Conservation (phyloP, 1,140 invertebrate species). For the Drosophila subobscura region DNA sequence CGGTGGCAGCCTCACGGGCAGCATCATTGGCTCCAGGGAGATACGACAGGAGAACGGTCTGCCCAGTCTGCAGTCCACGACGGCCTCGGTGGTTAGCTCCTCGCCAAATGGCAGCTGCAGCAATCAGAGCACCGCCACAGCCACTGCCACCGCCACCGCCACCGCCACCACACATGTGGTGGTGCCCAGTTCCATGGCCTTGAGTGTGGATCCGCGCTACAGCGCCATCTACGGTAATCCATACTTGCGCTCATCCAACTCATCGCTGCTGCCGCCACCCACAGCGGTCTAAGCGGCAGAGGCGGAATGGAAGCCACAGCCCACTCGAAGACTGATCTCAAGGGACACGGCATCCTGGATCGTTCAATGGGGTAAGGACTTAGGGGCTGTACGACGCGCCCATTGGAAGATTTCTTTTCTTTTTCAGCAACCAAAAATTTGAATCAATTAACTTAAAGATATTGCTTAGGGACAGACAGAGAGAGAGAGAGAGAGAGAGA, state of each 20-base stretch:
- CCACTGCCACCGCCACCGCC: constrained; percentile 47
- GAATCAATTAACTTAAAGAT: constrained; percentile 32
- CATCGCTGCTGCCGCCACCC: constrained; percentile 84
- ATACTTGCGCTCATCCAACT: constrained; percentile 87
- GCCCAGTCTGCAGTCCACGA: constrained; percentile 78
- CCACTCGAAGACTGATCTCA: constrained; percentile 46
- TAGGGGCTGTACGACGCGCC: too few relatives aligned
- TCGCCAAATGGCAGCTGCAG: constrained; percentile 82
- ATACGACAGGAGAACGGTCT: constrained; percentile 80
- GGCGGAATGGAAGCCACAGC: neutral
- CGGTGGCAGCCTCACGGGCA: constrained; percentile 77
- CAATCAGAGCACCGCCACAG: constrained; percentile 72
- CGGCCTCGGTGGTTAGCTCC: constrained; percentile 80
- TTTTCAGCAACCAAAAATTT: constrained; percentile 57
- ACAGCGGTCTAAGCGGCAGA: constrained; percentile 63
- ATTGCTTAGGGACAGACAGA: constrained; percentile 7
- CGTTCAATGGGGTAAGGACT: neutral
- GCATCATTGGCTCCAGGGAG: constrained; percentile 77
- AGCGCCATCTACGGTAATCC: constrained; percentile 95
- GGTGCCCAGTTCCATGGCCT: constrained; percentile 71
- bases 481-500: too few relatives aligned
- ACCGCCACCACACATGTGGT: constrained; percentile 73
- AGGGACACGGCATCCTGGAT: constrained; percentile 14
- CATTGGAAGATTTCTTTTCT: constrained; percentile 3
- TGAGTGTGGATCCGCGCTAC: constrained; percentile 92